Base-by-base conservation (phyloP, 2,888 invertebrate genomes). In the Ctenicera cuprea region DNA sequence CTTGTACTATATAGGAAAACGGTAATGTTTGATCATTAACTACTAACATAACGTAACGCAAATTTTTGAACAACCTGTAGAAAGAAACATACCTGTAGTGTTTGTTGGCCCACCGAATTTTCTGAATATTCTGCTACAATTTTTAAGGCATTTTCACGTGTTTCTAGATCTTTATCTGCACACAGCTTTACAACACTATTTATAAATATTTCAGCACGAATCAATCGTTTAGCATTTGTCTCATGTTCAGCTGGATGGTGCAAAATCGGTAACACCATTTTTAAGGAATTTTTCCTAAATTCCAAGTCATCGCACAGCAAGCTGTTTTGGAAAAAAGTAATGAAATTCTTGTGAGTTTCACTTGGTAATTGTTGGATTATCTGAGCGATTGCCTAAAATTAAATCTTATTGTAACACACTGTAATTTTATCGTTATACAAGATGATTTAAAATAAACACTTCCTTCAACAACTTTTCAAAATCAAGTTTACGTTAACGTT, bases 361-460 rank as follows among this genome's bases (percentile, higher is more conserved):
- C 9, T 4, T 7, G 73, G 68, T 37, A 73, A 30, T 7, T 63
- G 45, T 20, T 52, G 67, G 20, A 73, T 63, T 52, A 73, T n/a
- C 20, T 68, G 20, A 20, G 73, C 67, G 3, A 73, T 73, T n/a
- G 43, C 67, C 73, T 73, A 38, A 0, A 68, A 63, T 61, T 18
- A 2, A 45, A 41, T 33, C 1, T 4, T 18, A 26, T 52, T n/a
- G n/a, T n/a, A n/a, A n/a, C n/a, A n/a, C n/a, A n/a, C n/a, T n/a
- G n/a, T n/a, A n/a, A n/a, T n/a, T n/a, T n/a, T n/a, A n/a, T n/a
- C n/a, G n/a, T n/a, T n/a, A n/a, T n/a, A n/a, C n/a, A n/a, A n/a
- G n/a, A n/a, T n/a, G n/a, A n/a, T n/a, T n/a, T n/a, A n/a, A n/a
- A n/a, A n/a, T n/a, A n/a, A n/a, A n/a, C n/a, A n/a, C n/a, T n/a